phyloP scores from a whole-genome alignment of 2,888 invertebrate species.

The Priocnemis perturbator region DNA sequence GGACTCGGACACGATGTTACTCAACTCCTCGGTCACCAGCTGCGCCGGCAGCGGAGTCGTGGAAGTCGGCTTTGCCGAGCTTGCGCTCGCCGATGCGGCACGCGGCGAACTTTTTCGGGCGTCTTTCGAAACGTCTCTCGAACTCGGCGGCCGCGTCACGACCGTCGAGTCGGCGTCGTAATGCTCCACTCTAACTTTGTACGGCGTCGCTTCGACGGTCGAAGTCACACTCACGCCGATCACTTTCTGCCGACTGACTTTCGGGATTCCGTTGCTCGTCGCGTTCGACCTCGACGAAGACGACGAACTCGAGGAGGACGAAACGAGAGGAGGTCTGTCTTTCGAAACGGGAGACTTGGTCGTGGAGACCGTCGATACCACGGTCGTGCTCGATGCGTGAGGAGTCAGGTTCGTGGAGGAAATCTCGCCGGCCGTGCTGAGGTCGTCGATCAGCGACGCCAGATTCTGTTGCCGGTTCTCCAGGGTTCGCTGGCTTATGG shows the following conservation, averaged over 20 bases:
- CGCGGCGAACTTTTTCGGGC: slow-evolving; percentile 39
- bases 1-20: slow-evolving; percentile 77
- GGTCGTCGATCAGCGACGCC: slow-evolving; percentile 63
- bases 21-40: slow-evolving; percentile 73
- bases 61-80: slow-evolving; percentile 50
- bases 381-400: slow-evolving; percentile 25
- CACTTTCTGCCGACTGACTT: slow-evolving; percentile 60
- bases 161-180: slow-evolving; percentile 59
- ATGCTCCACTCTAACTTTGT: slow-evolving; percentile 72
- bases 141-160: slow-evolving; percentile 54
- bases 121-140: slow-evolving; percentile 38
- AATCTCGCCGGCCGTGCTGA: slow-evolving; percentile 58
- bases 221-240: slow-evolving; percentile 79
- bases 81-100: slow-evolving; percentile 37
- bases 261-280: slow-evolving; percentile 25
- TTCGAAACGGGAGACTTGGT: slow-evolving; percentile 15
- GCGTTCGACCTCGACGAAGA: slow-evolving; percentile 37
- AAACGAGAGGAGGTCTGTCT: slow-evolving; percentile 21
- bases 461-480: slow-evolving; percentile 63
- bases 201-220: slow-evolving; percentile 79
- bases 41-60: slow-evolving; percentile 57
- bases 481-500: slow-evolving; percentile 66
- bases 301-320: no score
- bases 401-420: slow-evolving; percentile 48
- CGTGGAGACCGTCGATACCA: slow-evolving; percentile 43